A percentile compares a stretch with the other conserved stretches of the same genome.
Conservation (phyloP, 1,140 invertebrate genomes). For the Trinorchestia longiramus region DNA sequence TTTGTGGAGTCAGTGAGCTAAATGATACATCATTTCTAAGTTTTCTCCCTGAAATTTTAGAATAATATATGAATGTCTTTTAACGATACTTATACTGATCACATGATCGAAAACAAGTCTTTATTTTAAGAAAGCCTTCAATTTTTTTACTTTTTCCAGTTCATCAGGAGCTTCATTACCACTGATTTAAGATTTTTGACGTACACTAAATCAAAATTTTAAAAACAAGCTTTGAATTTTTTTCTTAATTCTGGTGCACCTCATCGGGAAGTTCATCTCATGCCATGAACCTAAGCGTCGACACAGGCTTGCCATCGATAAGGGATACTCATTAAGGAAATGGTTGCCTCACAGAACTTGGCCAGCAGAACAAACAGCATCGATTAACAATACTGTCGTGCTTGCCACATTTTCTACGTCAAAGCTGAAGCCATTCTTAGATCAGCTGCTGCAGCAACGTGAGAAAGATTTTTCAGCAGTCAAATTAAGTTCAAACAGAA, state of each 20-base stretch:
- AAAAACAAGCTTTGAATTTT: not conserved
- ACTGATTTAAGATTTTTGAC: not conserved
- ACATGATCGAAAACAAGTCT: not conserved
- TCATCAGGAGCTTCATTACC: not conserved
- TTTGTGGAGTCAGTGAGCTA: not conserved
- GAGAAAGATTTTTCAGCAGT: not conserved
- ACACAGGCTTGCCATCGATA: not conserved
- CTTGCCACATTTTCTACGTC: not conserved
- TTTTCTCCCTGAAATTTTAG: not conserved
- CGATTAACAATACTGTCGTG: not conserved
- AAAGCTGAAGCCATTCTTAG: not conserved
- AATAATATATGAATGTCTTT: not conserved
- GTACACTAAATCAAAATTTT: not conserved
- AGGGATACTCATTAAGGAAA: constrained; percentile 8
- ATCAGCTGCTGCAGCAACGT: not conserved
- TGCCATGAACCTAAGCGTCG: not conserved
- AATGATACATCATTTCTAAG: not conserved
- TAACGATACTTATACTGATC: not conserved
- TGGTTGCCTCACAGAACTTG: not conserved
- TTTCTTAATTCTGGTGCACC: not conserved
- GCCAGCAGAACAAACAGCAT: not conserved
- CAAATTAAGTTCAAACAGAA: not conserved
- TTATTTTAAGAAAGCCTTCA: not conserved
- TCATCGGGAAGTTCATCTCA: not conserved
- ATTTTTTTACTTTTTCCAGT: not conserved